Evolutionary conservation across 1,140 invertebrate species (phyloP), one percentile per base, ranked within the genome.

Genomic region (Lordiphosa mommai): DNA sequence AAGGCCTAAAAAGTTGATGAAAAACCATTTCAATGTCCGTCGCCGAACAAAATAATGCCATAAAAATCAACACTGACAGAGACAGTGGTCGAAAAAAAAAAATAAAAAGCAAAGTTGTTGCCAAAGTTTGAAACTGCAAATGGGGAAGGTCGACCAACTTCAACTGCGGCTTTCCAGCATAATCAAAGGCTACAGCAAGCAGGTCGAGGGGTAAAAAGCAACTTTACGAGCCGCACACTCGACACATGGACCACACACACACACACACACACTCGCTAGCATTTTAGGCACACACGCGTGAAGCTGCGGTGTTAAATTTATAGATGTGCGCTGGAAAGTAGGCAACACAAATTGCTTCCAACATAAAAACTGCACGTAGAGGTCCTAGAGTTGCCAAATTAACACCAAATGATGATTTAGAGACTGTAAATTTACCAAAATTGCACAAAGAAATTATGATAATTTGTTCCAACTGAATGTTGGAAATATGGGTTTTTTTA

Each of bases 231-330:
- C 66, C 46, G 17, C 69, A 48, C 61, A 61, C 61, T 53, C 69
- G 48, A 68, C 41, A 73, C 60, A 68, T 65, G 63, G 61, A 43
- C 50, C 38, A 53, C 27, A 53, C 33, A 33, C 46, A 44, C 17
- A 41, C 40, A 52, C 20, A 30, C 20, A 17, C 36, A 12, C 27
- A 38, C 33, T 16, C 10, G 12, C 13, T 46, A 10, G 23, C 2
- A 27, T 27, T 27, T 14, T 33, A 14, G 23, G 6, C 38, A 23
- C 43, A 43, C 38, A 52, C 68, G 40, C 50, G 46, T 47, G 32
- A 37, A 43, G 7, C 14, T 46, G 71, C 77, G 70, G 70, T 82
- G 74, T 82, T 52, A 66, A 79, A 67, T 71, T 80, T 82, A 80
- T 80, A 76, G 61, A 56, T 64, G 71, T 52, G 50, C 55, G 50